Evolutionary conservation across 1,140 invertebrate species (phyloP), one percentile per base, ranked within the genome.

Genomic region (Epicauta chinensis): DNA sequence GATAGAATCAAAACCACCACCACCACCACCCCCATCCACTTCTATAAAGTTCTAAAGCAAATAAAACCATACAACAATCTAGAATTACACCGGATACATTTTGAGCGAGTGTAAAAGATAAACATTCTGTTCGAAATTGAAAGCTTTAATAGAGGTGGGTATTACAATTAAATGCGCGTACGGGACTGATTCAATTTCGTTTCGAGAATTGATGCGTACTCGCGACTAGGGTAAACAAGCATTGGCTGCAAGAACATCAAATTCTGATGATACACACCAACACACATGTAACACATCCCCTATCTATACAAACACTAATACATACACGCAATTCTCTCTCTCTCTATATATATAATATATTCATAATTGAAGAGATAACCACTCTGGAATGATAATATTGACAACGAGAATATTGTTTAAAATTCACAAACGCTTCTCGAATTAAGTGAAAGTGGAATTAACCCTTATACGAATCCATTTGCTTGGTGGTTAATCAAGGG

Each of bases 361-460:
- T 62, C 62, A 64, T 64, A 64, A 64, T 64, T 56, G 58, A 58
- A 49, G 53, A 62, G 55, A 60, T 56, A 23, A 51, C 41, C 56
- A 58, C 58, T 58, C 61, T 42, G 51, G 39, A 62, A 62, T 58
- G 46, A 64, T 58, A 64, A 64, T 64, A 64, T 64, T 64, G 62
- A 64, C 56, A 55, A 54, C 51, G 39, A 41, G 46, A 45, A 58
- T 59, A 61, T 63, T 61, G 61, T 63, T 61, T 63, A 60, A 63
- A 60, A 62, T 62, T 59, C 60, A 60, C 55, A 51, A 49, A 60
- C 59, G 59, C 54, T 56, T 54, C 44, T 55, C 47, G 59, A 61
- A 63, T 63, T 63, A 61, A 63, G 59, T 51, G 62, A 63, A 63
- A 63, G 62, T 61, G 62, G 62, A 53, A 58, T 62, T 60, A 60